Base-by-base conservation (phyloP, 2,888 invertebrate species). In the Caenorhabditis virilis region DNA sequence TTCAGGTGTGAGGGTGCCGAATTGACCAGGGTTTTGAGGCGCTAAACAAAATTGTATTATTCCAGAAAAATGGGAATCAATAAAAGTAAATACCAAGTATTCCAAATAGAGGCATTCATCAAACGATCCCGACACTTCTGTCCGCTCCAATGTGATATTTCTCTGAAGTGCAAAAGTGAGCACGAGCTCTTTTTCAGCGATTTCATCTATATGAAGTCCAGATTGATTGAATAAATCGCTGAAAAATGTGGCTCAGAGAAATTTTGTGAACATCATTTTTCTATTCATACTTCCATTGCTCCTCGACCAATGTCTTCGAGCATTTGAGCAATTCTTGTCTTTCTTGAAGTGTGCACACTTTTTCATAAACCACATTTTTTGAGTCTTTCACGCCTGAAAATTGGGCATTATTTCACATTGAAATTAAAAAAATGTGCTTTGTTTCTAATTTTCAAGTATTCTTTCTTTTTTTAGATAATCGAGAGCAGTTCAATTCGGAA, bases 201-300 rank as follows among this genome's bases (percentile, higher is more conserved):
- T 54, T 49, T 56, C 56, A 18, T 61, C 66, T 18, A 66, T 66
- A 16, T 66, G 58, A 4, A 66, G 33, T n/a, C 67, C 70, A 18
- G 46, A 39, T 55, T 67, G 60, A 6, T 62, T 47, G 61, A 70
- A 70, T 1, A 70, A 38, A 5, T 62, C 51, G 27, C 69, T 69
- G 51, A 55, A 61, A n/a, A 16, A 35, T 36, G 36, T 15, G 9
- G 7, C 16, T 38, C 38, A 6, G 38, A 7, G 6, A 38, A 41
- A 50, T n/a, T 6, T 11, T n/a, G 6, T 11, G 5, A 6, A 11
- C 6, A 6, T 16, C 38, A 42, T 27, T 7, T 26, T 16, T 42
- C 15, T 20, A 16, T 15, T 48, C 42, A 23, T 9, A 72, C 74
- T 55, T 70, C 74, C 74, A 74, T 53, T 64, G 67, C 16, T 58